phyloP scores from a whole-genome alignment of 64 coral and sea anemone genomes.

The Acropora yongei region DNA sequence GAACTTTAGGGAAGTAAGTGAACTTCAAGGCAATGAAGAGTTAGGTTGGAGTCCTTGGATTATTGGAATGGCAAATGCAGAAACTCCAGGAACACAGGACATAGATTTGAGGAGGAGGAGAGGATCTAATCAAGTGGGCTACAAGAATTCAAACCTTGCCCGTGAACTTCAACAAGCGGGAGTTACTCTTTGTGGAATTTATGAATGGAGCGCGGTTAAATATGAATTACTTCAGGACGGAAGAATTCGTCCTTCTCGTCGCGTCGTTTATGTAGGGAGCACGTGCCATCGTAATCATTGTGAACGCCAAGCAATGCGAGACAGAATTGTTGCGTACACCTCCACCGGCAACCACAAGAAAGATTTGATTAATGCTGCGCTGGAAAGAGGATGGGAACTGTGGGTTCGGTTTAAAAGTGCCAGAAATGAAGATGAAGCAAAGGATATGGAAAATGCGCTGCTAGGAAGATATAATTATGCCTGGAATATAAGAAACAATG shows the following conservation, averaged over 20 bases:
- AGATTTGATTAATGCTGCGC: constrained; percentile 7
- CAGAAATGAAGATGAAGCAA: neutral
- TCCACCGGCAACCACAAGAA: neutral
- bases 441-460: constrained; percentile 19
- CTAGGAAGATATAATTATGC: constrained; percentile 40
- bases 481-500: neutral
- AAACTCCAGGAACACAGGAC: neutral
- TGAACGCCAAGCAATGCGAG: neutral
- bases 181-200: neutral
- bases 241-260: too few species aligned
- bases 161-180: neutral
- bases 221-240: too few species aligned
- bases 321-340: constrained; percentile 6
- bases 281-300: neutral
- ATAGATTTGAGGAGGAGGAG: neutral
- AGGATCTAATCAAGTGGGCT: neutral
- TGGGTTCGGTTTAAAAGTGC: constrained; percentile 17
- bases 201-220: neutral
- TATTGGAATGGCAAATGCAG: neutral
- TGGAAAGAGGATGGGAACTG: constrained; percentile 5
- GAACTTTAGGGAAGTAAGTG: neutral
- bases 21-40: neutral
- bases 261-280: constrained; percentile 9
- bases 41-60: constrained; percentile 6
- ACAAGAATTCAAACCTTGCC: neutral